Evolutionary conservation across 2,113 vertebrate species (phyloP).

Genomic region (Todiramphus chloris): DNA sequence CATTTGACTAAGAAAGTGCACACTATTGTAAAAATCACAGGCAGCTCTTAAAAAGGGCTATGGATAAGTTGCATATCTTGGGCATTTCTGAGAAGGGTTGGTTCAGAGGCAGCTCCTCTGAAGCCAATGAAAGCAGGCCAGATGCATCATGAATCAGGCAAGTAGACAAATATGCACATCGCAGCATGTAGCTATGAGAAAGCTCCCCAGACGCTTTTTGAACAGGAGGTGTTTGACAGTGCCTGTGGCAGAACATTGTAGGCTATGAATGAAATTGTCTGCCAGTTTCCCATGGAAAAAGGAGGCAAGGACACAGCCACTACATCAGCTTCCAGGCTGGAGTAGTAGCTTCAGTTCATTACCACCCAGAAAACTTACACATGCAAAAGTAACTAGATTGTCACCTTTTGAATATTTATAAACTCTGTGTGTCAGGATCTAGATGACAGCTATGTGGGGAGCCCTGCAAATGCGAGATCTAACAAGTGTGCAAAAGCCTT

Average conservation of each 20-base stretch:
- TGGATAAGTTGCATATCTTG: background rate
- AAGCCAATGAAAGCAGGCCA: background rate
- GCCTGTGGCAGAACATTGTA: accelerated
- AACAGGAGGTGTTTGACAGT: background rate
- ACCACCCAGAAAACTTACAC: background rate
- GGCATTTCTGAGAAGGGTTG: background rate
- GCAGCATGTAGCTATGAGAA: accelerated
- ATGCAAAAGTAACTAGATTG: background rate
- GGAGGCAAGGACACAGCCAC: background rate
- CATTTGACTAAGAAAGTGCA: background rate
- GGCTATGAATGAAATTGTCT: background rate
- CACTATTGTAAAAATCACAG: background rate
- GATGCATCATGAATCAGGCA: background rate
- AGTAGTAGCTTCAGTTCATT: background rate
- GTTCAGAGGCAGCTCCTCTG: background rate
- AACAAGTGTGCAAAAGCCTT: background rate
- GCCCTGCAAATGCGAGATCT: background rate
- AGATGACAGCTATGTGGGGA: background rate
- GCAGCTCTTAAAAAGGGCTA: background rate
- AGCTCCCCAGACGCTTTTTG: background rate
- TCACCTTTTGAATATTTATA: background rate
- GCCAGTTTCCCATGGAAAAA: background rate
- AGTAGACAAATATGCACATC: background rate
- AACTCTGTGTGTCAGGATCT: background rate
- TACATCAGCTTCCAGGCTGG: background rate